Percentiles rank a stretch among this genome's conserved stretches.
Conservation (phyloP, 2,113 vertebrate species). For the Pterocles orientalis region DNA sequence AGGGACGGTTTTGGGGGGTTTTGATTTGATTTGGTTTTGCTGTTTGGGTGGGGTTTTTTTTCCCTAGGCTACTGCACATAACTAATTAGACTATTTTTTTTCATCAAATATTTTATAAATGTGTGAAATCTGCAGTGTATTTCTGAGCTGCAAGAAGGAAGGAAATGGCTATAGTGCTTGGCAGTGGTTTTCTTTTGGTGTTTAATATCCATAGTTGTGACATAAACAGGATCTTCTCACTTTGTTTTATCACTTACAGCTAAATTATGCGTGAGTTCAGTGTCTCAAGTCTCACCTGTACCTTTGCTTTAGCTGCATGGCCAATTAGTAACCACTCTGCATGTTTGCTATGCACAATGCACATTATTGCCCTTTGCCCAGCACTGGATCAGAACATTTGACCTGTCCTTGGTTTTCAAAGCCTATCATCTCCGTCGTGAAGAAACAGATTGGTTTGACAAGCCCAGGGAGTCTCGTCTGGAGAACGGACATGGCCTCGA, state of each 20-base stretch:
- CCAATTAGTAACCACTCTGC: slow-evolving; percentile 58
- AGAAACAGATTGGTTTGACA: slow-evolving; percentile 99
- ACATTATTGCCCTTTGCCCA: slow-evolving; percentile 58
- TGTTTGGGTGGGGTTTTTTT: not conserved
- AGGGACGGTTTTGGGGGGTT: not conserved
- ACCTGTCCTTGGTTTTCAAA: slow-evolving; percentile 82
- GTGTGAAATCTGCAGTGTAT: not conserved
- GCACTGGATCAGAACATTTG: slow-evolving; percentile 66
- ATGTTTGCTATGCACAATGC: slow-evolving; percentile 66
- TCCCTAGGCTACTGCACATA: not conserved
- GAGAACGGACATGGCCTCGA: slow-evolving; percentile 86
- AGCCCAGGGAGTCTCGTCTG: slow-evolving; percentile 89
- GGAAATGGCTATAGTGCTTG: not conserved
- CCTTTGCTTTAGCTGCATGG: slow-evolving; percentile 75
- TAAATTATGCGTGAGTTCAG: slow-evolving; percentile 13
- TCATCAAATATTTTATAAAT: not conserved
- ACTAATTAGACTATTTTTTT: not conserved
- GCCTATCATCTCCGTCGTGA: slow-evolving; percentile 96
- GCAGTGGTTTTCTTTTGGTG: not conserved
- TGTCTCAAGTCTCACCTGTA: slow-evolving; percentile 41
- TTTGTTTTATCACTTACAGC: not conserved
- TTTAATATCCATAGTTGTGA: not conserved
- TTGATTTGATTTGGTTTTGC: not conserved
- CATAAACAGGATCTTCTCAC: not conserved
- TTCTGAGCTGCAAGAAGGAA: not conserved